These are phyloP conservation scores for Dasysyrphus tricinctus DNA, from an alignment of 2,888 invertebrate genomes.

Conservation along the genomic window DNA sequence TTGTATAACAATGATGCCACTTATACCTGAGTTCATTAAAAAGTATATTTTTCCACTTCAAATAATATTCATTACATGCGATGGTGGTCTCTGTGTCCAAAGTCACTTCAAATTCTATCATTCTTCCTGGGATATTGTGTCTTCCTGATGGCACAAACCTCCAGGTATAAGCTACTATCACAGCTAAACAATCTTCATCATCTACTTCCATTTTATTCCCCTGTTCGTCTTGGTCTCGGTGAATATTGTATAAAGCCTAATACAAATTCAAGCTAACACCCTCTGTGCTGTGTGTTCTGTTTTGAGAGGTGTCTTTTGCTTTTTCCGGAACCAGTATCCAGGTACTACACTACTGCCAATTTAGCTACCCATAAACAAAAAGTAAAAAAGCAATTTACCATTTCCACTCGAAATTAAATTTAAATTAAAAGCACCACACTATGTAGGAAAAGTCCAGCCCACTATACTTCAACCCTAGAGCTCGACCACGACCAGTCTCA, in stretches of 20 bases:
- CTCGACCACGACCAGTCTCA: neutral
- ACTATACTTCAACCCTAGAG: neutral
- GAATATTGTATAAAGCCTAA: conserved; percentile 4
- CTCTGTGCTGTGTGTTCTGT: neutral
- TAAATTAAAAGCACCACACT: conserved; percentile 68
- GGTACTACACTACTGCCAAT: conserved; percentile 5
- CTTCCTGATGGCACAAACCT: neutral
- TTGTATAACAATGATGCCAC: conserved; percentile 25
- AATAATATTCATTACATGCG: conserved; percentile 64
- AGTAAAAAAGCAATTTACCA: conserved; percentile 57
- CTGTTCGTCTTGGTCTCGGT: neutral
- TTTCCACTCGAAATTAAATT: conserved; percentile 69
- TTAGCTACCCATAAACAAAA: conserved; percentile 45
- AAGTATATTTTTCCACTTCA: conserved; percentile 35
- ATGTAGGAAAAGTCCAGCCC: neutral
- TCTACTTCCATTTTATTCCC: conserved; percentile 13
- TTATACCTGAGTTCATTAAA: conserved; percentile 28
- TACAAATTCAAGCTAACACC: conserved; percentile 22
- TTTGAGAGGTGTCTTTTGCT: conserved; percentile 9
- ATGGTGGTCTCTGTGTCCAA: conserved; percentile 37
- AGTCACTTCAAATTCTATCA: conserved; percentile 51
- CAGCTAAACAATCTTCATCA: conserved; percentile 27
- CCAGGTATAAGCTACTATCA: conserved; percentile 24
- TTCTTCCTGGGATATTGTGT: conserved; percentile 9
- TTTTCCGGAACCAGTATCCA: conserved; percentile 6